Evolutionary conservation across 2,113 vertebrate genomes (phyloP), one percentile per base, ranked within the genome.

Genomic region (Bungarus multicinctus): DNA sequence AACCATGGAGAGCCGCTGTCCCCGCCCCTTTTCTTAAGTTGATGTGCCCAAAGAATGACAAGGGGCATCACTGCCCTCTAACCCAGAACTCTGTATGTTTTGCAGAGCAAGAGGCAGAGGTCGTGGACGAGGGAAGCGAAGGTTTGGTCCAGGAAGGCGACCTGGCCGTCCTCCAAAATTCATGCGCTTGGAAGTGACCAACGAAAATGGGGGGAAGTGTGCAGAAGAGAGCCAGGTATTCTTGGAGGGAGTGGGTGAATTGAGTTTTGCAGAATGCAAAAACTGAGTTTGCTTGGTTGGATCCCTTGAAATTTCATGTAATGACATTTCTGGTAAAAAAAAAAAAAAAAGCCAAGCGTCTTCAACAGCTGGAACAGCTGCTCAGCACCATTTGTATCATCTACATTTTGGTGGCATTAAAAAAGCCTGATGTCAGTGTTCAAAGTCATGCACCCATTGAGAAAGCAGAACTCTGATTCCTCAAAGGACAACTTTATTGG

Each of bases 131-230:
- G 98, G 98, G 64, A 98, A 99, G 95, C 98, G 98, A 96, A 97
- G 99, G 91, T 99, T 99, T 93, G 98, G 98, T 60, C 98, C 98
- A 1, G 99, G 99, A 93, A 98, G 99, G 54, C 97, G 99, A 95
- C 99, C 99, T 0, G 99, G 99, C 2, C 98, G 99, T 0, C 98
- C 99, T 5, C 99, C 99, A 22, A 99, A 99, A 96, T 99, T 99
- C 94, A 98, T 99, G 96, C 98, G 98, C 20, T 93, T 99, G 93
- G 98, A 99, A 94, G 97, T 98, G 30, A 97, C 97, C 50, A 96
- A 95, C n/a, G 99, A 99, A 94, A 96, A 97, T 2, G 95, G 97
- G 88, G 99, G 99, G 2, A 96, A 97, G 34, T 94, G 97, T 92
- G 98, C 96, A 16, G 98, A 99, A 55, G 98, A 97, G 88, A 96